Conservation (phyloP, 2,797 vertebrate genomes). For the Mareca strepera region DNA sequence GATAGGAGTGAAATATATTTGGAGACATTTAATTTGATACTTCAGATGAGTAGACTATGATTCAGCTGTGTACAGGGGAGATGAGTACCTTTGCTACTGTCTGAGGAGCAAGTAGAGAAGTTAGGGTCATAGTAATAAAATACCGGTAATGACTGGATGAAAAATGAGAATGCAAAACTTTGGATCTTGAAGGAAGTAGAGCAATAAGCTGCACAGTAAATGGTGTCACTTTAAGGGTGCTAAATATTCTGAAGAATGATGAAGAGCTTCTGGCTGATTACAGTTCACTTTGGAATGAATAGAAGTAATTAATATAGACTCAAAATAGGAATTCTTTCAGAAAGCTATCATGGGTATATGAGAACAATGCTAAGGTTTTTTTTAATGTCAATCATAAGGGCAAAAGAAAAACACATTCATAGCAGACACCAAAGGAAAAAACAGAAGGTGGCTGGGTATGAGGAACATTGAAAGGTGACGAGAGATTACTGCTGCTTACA, state of each 20-base stretch:
- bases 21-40: slow-evolving; percentile 14
- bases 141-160: not conserved
- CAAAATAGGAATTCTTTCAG: not conserved
- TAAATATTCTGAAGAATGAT: not conserved
- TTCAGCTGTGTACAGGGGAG: not conserved
- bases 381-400: not conserved
- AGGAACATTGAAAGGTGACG: not conserved
- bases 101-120: not conserved
- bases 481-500: not conserved
- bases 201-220: slow-evolving; percentile 6
- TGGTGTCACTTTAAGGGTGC: not conserved
- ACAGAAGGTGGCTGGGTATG: not conserved
- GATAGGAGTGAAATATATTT: not conserved
- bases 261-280: not conserved
- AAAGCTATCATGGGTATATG: not conserved
- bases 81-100: not conserved
- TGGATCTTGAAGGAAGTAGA: not conserved
- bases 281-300: not conserved
- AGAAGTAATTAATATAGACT: not conserved
- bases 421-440: not conserved
- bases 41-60: not conserved
- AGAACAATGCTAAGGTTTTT: not conserved
- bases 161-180: slow-evolving; percentile 6
- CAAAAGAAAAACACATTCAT: not conserved
- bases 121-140: not conserved